Base-by-base conservation (phyloP, 2,797 vertebrate species). In the Coranthus polyacanthus region DNA sequence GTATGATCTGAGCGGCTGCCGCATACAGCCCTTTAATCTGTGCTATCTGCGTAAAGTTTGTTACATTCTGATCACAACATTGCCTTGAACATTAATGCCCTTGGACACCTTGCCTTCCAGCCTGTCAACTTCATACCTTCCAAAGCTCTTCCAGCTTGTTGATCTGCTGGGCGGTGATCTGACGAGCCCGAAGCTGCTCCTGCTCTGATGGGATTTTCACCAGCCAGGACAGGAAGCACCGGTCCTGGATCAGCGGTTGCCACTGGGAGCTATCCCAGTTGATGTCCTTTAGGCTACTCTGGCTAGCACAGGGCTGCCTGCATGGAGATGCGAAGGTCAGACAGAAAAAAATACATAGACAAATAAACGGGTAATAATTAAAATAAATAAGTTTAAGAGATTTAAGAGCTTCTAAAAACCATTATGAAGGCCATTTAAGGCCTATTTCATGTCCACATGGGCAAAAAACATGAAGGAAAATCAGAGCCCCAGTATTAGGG, bases 221-320 rank as follows among this genome's bases (percentile, higher is more conserved):
- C 85, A 99, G 92, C 98, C 98, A 99, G 0, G 98, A 98, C 12
- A 99, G 94, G 87, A 99, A 99, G 83, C 98, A 99, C 60, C 97
- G 98, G 71, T 99, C 98, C 87, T 99, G 98, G 89, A 99, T 99
- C 53, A 99, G 94, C 0, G 98, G 97, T 81, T 99, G 98, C 98
- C 98, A 99, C 90, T 99, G 98, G 0, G 98, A 99, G 58, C 98
- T 99, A 92, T 99, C 98, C 98, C 98, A 99, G 84, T 99, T 99
- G 92, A 99, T 99, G 84, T 99, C 98, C 93, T 99, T 99, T 70
- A 99, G 78, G 88, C 98, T 99, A 93, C 98, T 99, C 90, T 99
- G 98, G 83, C 98, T 99, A 68, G 98, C 98, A 88, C 98, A 99
- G 0, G 98, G 98, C 91, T 99, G 98, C 89, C 97, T 98, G 82